Conservation (phyloP, 2,113 vertebrate species). For the Colistium nudipinnis region DNA sequence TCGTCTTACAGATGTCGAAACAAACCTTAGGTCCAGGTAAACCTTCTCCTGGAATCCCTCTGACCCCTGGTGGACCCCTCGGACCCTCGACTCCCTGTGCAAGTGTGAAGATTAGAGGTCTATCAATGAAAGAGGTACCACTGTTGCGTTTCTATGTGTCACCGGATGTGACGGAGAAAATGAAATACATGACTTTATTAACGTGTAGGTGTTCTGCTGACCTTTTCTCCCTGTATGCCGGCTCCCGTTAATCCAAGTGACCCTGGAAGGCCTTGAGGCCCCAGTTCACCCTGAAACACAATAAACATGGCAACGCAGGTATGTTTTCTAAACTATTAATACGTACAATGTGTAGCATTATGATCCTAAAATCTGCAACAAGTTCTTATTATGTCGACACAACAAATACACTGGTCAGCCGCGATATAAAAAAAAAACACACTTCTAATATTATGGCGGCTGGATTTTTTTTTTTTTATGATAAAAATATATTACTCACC, state of each 20-base stretch:
- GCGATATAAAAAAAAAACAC: not conserved
- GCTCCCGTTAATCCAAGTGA: constrained; percentile 81
- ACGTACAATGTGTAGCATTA: not conserved
- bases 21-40: constrained; percentile 88
- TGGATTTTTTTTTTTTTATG: constrained; percentile 48
- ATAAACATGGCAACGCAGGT: not conserved
- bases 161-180: not conserved
- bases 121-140: not conserved
- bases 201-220: constrained; percentile 39
- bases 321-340: not conserved
- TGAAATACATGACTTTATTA: too few species aligned
- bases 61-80: constrained; percentile 83
- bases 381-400: too few species aligned
- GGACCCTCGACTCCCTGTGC: constrained; percentile 87
- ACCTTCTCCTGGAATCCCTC: constrained; percentile 86
- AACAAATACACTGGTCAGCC: too few species aligned
- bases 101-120: not conserved
- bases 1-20: not conserved
- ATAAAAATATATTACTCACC: constrained; percentile 81
- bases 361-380: too few species aligned
- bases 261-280: constrained; percentile 83
- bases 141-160: not conserved
- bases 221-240: constrained; percentile 90
- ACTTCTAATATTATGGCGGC: not conserved
- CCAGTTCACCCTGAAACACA: constrained; percentile 83